These are phyloP conservation scores for Acrobasis consociella DNA, from an alignment of 2,888 invertebrate species.

Conservation along the genomic window DNA sequence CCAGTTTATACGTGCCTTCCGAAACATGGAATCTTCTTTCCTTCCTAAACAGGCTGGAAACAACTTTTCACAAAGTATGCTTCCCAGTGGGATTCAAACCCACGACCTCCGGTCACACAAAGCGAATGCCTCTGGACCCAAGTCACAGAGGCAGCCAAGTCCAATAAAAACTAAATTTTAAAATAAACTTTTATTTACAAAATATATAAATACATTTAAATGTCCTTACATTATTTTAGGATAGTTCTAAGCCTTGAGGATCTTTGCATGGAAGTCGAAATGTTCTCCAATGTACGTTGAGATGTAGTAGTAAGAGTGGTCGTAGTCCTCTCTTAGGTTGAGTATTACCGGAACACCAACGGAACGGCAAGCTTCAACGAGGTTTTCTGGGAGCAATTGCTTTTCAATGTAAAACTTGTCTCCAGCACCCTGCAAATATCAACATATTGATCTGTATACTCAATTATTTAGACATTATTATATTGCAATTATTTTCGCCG, in stretches of 20 bases:
- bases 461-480: too few species aligned
- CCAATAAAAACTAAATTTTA: constrained; percentile 40
- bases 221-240: constrained; percentile 4
- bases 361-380: constrained; percentile 88
- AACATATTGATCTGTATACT: background rate
- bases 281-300: constrained; percentile 96
- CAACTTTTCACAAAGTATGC: too few species aligned
- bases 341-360: constrained; percentile 87
- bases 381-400: constrained; percentile 92
- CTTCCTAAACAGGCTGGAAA: too few species aligned
- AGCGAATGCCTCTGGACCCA: too few species aligned
- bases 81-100: too few species aligned
- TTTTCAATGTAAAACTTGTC: constrained; percentile 90
- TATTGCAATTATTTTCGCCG: too few species aligned
- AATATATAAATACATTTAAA: constrained; percentile 44
- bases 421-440: constrained; percentile 85
- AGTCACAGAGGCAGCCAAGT: too few species aligned
- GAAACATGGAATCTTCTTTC: too few species aligned
- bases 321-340: constrained; percentile 92
- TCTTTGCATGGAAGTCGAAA: constrained; percentile 93
- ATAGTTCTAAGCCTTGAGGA: constrained; percentile 79
- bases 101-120: too few species aligned
- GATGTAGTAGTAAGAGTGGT: constrained; percentile 97
- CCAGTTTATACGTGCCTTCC: too few species aligned
- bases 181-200: constrained; percentile 34